Base-by-base conservation (phyloP, 2,888 invertebrate genomes). In the Athripsodes cinereus region DNA sequence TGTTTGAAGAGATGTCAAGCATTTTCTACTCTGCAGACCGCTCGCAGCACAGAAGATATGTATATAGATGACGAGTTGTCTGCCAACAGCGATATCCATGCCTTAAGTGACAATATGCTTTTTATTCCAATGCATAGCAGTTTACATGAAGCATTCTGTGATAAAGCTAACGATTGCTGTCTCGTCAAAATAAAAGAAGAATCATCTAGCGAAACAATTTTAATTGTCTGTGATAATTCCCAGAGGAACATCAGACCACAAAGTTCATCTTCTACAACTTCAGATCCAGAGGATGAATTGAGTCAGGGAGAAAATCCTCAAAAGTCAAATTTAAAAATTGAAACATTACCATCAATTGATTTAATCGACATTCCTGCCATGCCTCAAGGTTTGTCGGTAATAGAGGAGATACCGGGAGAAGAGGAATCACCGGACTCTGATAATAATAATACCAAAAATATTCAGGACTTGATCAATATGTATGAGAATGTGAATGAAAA, bases 51-150 rank as follows among this genome's bases (percentile, higher is more conserved):
- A n/a, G 80, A 80, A 63, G 80, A 80, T 66, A 67, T 80, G 52
- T 80, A 80, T 69, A 80, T 80, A 65, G 80, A 80, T 67, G 80
- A 80, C 68, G 80, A 80, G 64, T 68, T 80, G 34, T 76, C 78
- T 1, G 72, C 76, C 2, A 74, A 76, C 21, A 71, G 76, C 72
- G 62, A 64, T 40, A 57, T 53, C 21, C 62, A 64, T 22, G 58
- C 55, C 6, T 53, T 64, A 2, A 60, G 59, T 19, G 60, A 60
- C 19, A 60, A 62, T 34, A 57, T 78, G 59, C 74, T 74, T 61
- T 68, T 78, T 35, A 73, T 76, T 10, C 78, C 78, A 0, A 64
- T 78, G 10, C 75, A 75, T 67, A 75, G 76, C 8, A 77, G 76
- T 6, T 64, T 78, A 58, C 79, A 79, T 69, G 78, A 78, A 66